Conservation (phyloP, 2,797 vertebrate genomes). For the Pseudochromis fuscus region DNA sequence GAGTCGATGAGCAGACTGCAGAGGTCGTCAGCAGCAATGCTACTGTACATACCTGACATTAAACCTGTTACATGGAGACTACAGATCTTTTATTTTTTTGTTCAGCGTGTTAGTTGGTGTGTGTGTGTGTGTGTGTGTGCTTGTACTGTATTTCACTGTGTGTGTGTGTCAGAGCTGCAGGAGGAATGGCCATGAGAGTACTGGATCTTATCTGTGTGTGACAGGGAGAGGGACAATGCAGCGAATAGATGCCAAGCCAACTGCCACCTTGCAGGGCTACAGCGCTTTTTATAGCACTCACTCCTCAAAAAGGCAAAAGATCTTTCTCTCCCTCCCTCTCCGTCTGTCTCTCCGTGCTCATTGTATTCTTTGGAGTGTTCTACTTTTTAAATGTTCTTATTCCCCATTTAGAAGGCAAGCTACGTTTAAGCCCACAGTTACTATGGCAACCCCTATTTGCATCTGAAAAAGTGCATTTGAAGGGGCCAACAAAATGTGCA, state of each 20-base stretch:
- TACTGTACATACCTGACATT: constrained; percentile 45
- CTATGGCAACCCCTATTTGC: constrained; percentile 89
- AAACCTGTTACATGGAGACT: constrained; percentile 53
- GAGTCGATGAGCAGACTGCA: constrained; percentile 46
- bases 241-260: constrained; percentile 80
- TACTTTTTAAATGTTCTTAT: constrained; percentile 84
- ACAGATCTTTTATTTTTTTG: constrained; percentile 32
- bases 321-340: constrained; percentile 55
- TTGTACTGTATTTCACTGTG: constrained; percentile 18
- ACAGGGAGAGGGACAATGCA: constrained; percentile 80
- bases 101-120: background rate
- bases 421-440: constrained; percentile 85
- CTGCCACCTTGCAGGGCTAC: constrained; percentile 77
- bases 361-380: constrained; percentile 81
- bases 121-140: constrained; percentile 24
- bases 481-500: constrained; percentile 78
- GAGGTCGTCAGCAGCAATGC: constrained; percentile 58
- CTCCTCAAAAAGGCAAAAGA: constrained; percentile 73
- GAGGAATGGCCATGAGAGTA: constrained; percentile 59
- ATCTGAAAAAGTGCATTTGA: constrained; percentile 85
- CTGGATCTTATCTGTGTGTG: constrained; percentile 80
- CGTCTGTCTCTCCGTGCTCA: constrained; percentile 63
- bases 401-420: constrained; percentile 79
- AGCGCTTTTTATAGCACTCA: constrained; percentile 78
- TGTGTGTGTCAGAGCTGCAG: constrained; percentile 56